Evolutionary conservation across 2,888 invertebrate genomes (phyloP).

Genomic region (Argyresthia goedartella): DNA sequence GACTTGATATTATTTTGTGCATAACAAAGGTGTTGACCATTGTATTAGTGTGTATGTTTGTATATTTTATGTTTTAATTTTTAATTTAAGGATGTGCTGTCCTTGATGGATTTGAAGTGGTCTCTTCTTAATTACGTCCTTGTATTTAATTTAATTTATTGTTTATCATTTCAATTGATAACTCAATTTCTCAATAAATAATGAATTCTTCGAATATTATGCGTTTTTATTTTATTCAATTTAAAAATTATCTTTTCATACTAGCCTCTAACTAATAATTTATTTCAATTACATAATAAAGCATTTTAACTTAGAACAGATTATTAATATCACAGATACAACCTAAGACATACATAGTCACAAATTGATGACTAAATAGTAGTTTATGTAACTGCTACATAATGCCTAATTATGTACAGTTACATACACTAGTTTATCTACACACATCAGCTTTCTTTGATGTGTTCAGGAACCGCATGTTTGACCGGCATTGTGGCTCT

Average conservation of each 20-base stretch:
- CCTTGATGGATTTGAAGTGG: conserved; percentile 44
- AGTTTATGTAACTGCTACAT: too few species aligned
- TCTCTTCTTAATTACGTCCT: conserved; percentile 46
- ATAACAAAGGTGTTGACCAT: conserved; percentile 48
- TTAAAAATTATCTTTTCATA: not conserved
- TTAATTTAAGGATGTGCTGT: conserved; percentile 30
- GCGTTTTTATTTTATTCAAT: not conserved
- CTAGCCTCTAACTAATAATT: not conserved
- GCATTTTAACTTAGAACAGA: not conserved
- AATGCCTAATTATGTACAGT: too few species aligned
- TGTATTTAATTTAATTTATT: conserved; percentile 59
- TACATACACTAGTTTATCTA: too few species aligned
- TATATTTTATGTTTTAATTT: conserved; percentile 59
- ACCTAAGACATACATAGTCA: not conserved
- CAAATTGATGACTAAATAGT: not conserved
- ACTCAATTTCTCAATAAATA: conserved; percentile 65
- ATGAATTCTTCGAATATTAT: conserved; percentile 29
- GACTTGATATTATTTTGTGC: conserved; percentile 37
- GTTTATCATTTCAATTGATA: conserved; percentile 59
- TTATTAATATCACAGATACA: not conserved
- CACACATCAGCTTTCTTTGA: too few species aligned
- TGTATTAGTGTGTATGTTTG: conserved; percentile 56
- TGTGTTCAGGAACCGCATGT: too few species aligned
- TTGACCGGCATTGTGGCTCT: too few species aligned
- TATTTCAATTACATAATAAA: not conserved